phyloP scores from a whole-genome alignment of 1,140 invertebrate species.

The Lepidurus arcticus region DNA sequence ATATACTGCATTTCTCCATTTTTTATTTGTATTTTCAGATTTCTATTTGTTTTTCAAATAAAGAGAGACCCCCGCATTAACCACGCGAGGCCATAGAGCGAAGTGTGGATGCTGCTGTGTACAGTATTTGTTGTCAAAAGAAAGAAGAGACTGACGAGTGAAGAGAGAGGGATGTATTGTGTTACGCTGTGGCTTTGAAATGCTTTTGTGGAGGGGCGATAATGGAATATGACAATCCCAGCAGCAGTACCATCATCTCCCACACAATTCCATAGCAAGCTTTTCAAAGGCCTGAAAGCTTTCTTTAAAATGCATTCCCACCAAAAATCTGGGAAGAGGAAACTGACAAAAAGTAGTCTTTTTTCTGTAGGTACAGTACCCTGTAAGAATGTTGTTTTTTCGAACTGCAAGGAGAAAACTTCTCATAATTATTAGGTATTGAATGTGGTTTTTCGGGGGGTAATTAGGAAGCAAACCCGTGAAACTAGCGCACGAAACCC shows the following conservation, averaged over 20 bases:
- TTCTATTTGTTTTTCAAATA: not conserved
- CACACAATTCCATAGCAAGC: constrained; percentile 15
- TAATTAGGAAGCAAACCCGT: too few relatives aligned
- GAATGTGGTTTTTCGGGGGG: too few relatives aligned
- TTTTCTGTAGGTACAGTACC: not conserved
- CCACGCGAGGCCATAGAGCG: not conserved
- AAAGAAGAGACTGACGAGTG: constrained; percentile 12
- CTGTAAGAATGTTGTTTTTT: too few relatives aligned
- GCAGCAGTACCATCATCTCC: constrained; percentile 17
- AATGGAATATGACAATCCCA: constrained; percentile 22
- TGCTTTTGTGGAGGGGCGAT: constrained; percentile 13
- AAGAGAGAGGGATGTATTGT: constrained; percentile 10
- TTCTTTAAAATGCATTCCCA: constrained; percentile 16
- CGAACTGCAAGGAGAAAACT: too few relatives aligned
- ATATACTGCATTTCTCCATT: not conserved
- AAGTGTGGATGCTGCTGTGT: constrained; percentile 14
- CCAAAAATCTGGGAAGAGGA: not conserved
- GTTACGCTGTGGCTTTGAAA: constrained; percentile 21
- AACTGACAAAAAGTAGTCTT: not conserved
- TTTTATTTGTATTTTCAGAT: not conserved
- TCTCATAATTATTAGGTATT: too few relatives aligned
- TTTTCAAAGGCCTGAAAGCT: constrained; percentile 9
- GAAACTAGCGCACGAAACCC: too few relatives aligned
- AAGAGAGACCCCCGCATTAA: not conserved
- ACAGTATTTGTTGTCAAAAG: constrained; percentile 22